Evolutionary conservation across 2,797 vertebrate genomes (phyloP).

Genomic region (Sciaenops ocellatus): DNA sequence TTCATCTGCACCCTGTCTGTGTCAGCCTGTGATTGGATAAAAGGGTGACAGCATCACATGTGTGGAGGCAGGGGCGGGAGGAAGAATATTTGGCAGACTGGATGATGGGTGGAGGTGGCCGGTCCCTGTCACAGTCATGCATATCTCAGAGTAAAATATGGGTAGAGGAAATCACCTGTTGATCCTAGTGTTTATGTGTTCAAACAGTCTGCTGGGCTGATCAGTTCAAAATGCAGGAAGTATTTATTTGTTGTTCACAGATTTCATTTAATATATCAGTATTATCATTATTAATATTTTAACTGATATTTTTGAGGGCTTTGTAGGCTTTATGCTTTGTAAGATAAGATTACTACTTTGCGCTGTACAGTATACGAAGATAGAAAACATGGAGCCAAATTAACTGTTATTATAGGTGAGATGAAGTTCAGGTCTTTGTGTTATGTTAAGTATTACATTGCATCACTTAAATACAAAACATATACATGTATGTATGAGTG

Average conservation of each 20-base stretch:
- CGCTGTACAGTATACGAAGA: neutral
- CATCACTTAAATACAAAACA: neutral
- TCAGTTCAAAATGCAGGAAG: neutral
- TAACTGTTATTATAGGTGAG: neutral
- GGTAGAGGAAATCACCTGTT: neutral
- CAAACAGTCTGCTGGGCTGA: neutral
- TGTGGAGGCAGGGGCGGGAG: constrained; percentile 36
- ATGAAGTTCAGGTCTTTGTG: neutral
- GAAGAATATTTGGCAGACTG: constrained; percentile 16
- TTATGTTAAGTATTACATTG: neutral
- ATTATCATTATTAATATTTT: too few relatives aligned
- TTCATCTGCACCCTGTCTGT: constrained; percentile 29
- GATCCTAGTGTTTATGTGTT: neutral
- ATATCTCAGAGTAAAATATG: neutral
- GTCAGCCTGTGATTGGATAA: constrained; percentile 71
- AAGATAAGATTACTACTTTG: neutral
- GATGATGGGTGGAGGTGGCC: constrained; percentile 11
- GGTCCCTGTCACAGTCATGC: neutral
- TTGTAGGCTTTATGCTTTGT: neutral
- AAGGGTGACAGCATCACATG: neutral
- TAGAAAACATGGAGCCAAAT: neutral
- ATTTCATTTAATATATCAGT: neutral
- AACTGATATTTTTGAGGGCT: neutral
- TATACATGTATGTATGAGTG: neutral
- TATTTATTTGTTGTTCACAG: neutral